These are phyloP conservation scores for Mixornis gularis DNA, from an alignment of 2,113 vertebrate species.

Conservation along the genomic window DNA sequence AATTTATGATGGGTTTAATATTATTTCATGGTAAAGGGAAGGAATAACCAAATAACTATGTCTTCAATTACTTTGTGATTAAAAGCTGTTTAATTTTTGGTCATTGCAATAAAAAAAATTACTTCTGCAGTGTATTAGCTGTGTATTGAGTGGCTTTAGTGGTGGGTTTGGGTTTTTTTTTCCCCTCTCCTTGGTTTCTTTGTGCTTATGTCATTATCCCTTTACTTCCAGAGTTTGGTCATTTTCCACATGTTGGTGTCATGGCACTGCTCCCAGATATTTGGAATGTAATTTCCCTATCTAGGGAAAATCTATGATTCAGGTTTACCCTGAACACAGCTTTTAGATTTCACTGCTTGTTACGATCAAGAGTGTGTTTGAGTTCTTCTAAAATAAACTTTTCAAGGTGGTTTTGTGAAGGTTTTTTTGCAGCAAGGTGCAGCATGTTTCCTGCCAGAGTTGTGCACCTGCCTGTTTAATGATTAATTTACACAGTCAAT, in stretches of 20 bases:
- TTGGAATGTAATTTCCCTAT: background rate
- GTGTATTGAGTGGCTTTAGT: background rate
- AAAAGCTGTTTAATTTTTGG: background rate
- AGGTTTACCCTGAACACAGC: background rate
- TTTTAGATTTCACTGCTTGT: background rate
- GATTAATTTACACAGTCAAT: background rate
- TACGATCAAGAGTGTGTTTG: rapidly evolving
- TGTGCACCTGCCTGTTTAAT: background rate
- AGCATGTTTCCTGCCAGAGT: background rate
- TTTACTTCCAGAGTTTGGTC: background rate
- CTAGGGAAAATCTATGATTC: background rate
- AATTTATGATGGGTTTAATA: background rate
- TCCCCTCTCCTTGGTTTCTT: background rate
- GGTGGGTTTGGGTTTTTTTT: no score
- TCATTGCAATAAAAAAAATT: background rate
- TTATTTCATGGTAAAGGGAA: background rate
- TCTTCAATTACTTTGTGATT: background rate
- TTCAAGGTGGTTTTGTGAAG: background rate
- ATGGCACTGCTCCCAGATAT: background rate
- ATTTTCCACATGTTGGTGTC: background rate
- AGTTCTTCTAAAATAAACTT: background rate
- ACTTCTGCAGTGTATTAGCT: background rate
- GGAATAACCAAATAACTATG: background rate
- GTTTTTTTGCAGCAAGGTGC: background rate
- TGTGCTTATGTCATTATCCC: background rate